A percentile compares a stretch with the other conserved stretches of the same genome.
These are phyloP conservation scores for Pseudomyrmex dendroicus DNA, from an alignment of 1,140 invertebrate species.

Conservation along the genomic window DNA sequence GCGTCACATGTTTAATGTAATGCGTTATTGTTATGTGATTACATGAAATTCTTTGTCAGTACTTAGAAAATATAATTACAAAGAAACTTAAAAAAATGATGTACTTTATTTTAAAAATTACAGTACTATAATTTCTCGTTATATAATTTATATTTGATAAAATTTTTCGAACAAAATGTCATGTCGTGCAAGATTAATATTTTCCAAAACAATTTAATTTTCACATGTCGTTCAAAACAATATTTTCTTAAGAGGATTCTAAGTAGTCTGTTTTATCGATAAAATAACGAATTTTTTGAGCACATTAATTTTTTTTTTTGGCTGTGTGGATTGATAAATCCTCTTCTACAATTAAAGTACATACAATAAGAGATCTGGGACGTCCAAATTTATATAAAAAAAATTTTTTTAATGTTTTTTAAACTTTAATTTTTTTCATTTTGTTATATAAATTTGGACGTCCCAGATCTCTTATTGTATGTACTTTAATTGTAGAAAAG, in stretches of 20 bases:
- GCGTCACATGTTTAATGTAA: slow-evolving; percentile 25
- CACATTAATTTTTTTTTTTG: too few species aligned
- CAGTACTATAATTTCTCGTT: not conserved
- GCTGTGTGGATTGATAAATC: too few species aligned
- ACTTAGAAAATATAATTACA: slow-evolving; percentile 22
- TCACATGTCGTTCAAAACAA: not conserved
- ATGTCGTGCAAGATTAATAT: not conserved
- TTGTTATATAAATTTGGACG: too few species aligned
- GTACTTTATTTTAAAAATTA: not conserved
- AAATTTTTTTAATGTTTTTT: too few species aligned
- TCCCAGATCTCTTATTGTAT: too few species aligned
- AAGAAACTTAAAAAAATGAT: not conserved
- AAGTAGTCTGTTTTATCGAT: too few species aligned
- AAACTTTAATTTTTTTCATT: too few species aligned
- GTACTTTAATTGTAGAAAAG: too few species aligned
- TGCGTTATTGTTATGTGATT: slow-evolving; percentile 27
- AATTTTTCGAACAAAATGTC: not conserved
- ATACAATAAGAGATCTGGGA: too few species aligned
- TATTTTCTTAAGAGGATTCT: not conserved
- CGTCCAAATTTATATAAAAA: too few species aligned
- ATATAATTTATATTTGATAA: not conserved
- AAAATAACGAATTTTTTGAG: too few species aligned
- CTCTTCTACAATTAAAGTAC: too few species aligned
- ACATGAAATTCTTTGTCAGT: slow-evolving; percentile 11
- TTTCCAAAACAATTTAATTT: not conserved